Base-by-base conservation (phyloP, 2,113 vertebrate species). In the Pelecanus crispus region DNA sequence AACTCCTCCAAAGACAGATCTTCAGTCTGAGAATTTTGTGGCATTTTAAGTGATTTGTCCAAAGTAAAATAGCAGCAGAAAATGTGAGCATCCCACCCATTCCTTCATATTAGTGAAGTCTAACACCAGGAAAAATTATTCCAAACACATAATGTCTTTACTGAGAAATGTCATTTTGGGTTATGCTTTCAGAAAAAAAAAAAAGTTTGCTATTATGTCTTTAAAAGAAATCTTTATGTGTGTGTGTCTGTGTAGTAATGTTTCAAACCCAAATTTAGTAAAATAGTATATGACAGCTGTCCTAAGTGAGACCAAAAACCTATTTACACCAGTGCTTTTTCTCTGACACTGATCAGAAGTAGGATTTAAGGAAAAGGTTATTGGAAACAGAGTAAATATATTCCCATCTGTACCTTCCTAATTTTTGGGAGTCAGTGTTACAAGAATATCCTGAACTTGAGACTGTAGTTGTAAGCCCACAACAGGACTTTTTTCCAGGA, bases 301-400 rank as follows among this genome's bases (percentile, higher is more conserved):
- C 12, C 32, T 40, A 75, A 7, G 38, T 36, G 17, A 62, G 22
- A 73, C 5, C 3, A 88, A 86, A 85, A 70, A 18, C 2, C 3
- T 44, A 32, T 77, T 88, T 68, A 77, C 5, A 4, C 9, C 14
- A 25, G 9, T 77, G 14, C 5, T 92, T 87, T 62, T 1, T 68
- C 34, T 72, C 62, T 75, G 22, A 65, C 11, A 40, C 6, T n/a
- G 25, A 9, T 50, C 32, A 47, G 6, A 0, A 0, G 5, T 32
- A 72, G 11, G 10, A 52, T 62, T 61, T 50, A 67, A 68, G 25
- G 13, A 49, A 72, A 85, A 68, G 1, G 2, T 36, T 75, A 14
- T 18, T 31, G 13, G 36, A 90, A 63, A 67, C 24, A 75, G 15
- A 70, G 21, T 8, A 81, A 79, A 81, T 38, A 19, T 19, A 32